A percentile compares a stretch with the other conserved stretches of the same genome.
These are phyloP conservation scores for Anomalospiza imberbis DNA, from an alignment of 2,797 vertebrate genomes.

Conservation along the genomic window DNA sequence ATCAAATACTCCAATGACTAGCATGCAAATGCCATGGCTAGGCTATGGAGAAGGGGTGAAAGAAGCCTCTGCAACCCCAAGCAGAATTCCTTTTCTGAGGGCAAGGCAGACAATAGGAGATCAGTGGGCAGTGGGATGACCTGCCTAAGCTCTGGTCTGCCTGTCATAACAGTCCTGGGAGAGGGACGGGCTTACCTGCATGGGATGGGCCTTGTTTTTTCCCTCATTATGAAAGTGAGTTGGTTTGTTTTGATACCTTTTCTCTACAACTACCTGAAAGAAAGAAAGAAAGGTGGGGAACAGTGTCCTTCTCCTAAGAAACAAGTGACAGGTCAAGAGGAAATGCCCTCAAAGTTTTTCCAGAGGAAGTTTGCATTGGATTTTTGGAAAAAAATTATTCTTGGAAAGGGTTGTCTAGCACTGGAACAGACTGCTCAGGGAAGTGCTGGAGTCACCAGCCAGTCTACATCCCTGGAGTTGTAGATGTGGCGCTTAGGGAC, in stretches of 20 bases:
- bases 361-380: background rate
- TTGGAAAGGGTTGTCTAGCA: background rate
- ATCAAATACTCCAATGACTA: background rate
- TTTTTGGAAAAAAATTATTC: background rate
- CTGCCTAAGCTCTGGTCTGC: rapidly evolving
- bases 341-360: background rate
- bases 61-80: background rate
- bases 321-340: background rate
- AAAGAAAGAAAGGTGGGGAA: background rate
- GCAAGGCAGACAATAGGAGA: background rate
- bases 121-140: background rate
- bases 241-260: background rate
- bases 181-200: background rate
- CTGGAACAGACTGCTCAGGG: background rate
- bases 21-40: background rate
- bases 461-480: background rate
- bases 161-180: background rate
- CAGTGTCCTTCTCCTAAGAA: background rate
- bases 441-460: background rate
- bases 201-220: background rate
- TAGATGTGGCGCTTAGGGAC: background rate
- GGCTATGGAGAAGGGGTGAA: background rate
- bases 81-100: background rate
- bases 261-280: background rate
- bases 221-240: background rate